Evolutionary conservation across 2,888 invertebrate species (phyloP).

Genomic region (Andricus quercusramuli): DNA sequence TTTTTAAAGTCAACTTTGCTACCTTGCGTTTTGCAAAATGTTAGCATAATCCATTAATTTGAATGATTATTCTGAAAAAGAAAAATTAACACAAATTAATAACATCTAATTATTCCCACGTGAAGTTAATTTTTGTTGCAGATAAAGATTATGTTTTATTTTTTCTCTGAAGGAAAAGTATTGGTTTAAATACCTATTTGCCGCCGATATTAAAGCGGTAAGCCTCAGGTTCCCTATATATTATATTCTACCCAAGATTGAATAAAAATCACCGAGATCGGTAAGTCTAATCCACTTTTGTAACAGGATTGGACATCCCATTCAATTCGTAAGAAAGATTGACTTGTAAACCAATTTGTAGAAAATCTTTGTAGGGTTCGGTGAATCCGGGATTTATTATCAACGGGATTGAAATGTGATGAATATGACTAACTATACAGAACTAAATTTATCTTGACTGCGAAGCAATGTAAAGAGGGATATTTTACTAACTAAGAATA

Average conservation of each 20-base stretch:
- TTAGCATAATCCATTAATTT: too few species aligned
- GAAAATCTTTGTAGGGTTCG: slow-evolving; percentile 27
- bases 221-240: not conserved
- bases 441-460: slow-evolving; percentile 1
- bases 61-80: too few species aligned
- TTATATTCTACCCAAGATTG: not conserved
- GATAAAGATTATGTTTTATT: too few species aligned
- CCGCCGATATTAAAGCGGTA: not conserved
- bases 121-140: too few species aligned
- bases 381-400: slow-evolving; percentile 23
- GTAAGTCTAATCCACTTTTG: slow-evolving; percentile 35
- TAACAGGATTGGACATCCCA: slow-evolving; percentile 35
- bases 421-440: slow-evolving; percentile 29
- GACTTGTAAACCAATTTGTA: slow-evolving; percentile 39
- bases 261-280: slow-evolving; percentile 19
- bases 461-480: not conserved
- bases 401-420: slow-evolving; percentile 15
- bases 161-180: not conserved
- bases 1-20: too few species aligned
- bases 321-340: slow-evolving; percentile 39
- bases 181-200: not conserved
- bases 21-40: too few species aligned
- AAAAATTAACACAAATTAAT: too few species aligned
- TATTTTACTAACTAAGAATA: not conserved
- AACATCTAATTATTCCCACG: too few species aligned